Conservation (phyloP, 2,888 invertebrate species). For the Clostera curtula region DNA sequence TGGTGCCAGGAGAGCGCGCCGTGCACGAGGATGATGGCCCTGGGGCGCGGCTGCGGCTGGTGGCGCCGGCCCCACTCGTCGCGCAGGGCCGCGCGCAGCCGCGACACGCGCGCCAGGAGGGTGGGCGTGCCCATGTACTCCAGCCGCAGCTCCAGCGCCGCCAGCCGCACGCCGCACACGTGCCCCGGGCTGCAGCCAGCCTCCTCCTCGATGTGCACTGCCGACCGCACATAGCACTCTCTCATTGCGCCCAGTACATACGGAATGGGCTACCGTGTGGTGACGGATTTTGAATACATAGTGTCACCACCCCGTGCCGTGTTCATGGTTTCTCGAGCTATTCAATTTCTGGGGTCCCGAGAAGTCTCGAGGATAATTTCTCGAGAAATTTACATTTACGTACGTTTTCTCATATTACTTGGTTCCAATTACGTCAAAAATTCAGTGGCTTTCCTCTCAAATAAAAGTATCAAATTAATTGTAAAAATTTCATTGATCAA, state of each 20-base stretch:
- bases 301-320: too few species aligned
- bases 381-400: too few species aligned
- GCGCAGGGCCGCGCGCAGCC: constrained; percentile 84
- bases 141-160: constrained; percentile 90
- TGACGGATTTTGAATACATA: too few species aligned
- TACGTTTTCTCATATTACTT: too few species aligned
- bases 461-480: too few species aligned
- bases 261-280: too few species aligned
- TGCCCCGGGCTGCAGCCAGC: constrained; percentile 93
- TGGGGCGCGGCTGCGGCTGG: constrained; percentile 21
- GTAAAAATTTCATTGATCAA: too few species aligned
- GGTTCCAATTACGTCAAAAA: too few species aligned
- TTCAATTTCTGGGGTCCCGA: too few species aligned
- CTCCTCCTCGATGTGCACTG: constrained; percentile 92
- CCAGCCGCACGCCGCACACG: constrained; percentile 85
- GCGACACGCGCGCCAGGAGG: constrained; percentile 91
- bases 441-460: too few species aligned
- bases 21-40: constrained; percentile 91
- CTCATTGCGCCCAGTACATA: not conserved
- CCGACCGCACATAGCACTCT: not conserved
- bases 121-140: constrained; percentile 99
- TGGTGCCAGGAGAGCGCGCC: constrained; percentile 96
- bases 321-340: too few species aligned
- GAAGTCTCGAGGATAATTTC: too few species aligned
- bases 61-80: constrained; percentile 83